Conservation (phyloP, 2,797 vertebrate species). For the Odontamblyopus rebecca region DNA sequence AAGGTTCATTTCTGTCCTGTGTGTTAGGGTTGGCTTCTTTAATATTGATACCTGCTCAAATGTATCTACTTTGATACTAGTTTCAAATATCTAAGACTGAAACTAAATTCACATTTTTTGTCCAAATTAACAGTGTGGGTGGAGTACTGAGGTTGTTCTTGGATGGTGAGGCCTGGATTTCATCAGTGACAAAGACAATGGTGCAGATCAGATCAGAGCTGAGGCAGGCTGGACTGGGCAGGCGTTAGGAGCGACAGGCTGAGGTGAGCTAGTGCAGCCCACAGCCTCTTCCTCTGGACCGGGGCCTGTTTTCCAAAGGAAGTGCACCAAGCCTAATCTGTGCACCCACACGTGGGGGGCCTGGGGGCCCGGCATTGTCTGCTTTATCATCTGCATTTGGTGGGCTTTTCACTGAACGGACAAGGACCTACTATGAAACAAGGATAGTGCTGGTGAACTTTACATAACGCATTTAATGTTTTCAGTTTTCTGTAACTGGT, state of each 20-base stretch:
- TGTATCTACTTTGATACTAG: too few relatives aligned
- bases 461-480: not conserved
- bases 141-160: constrained; percentile 56
- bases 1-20: too few relatives aligned
- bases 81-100: too few relatives aligned
- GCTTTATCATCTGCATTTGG: constrained; percentile 77
- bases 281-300: constrained; percentile 82
- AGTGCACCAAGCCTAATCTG: constrained; percentile 89
- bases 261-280: constrained; percentile 89
- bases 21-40: too few relatives aligned
- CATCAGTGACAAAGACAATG: constrained; percentile 61
- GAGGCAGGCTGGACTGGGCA: not conserved
- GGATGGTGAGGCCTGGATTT: constrained; percentile 70
- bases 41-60: too few relatives aligned
- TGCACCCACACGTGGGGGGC: constrained; percentile 76
- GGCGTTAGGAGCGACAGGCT: constrained; percentile 54
- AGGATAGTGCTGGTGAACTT: not conserved
- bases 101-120: too few relatives aligned
- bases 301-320: constrained; percentile 86
- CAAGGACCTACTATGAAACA: constrained; percentile 58
- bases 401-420: constrained; percentile 61
- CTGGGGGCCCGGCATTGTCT: constrained; percentile 76
- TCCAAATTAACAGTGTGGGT: constrained; percentile 54
- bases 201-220: constrained; percentile 23
- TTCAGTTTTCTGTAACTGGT: not conserved